These are phyloP conservation scores for Atta colombica DNA, from an alignment of 1,140 invertebrate genomes.

Conservation along the genomic window DNA sequence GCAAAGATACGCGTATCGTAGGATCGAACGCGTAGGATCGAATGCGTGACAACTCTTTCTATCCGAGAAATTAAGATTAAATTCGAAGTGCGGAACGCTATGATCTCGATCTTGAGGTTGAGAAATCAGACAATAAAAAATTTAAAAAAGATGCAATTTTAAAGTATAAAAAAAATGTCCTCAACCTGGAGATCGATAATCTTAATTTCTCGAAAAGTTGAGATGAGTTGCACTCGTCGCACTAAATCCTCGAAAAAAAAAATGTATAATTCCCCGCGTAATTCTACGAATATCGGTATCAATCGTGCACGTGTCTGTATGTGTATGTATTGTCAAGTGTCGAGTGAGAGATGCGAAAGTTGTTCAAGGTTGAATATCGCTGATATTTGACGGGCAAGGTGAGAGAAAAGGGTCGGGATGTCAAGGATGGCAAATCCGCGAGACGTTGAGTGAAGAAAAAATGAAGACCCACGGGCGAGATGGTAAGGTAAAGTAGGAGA, in stretches of 20 bases:
- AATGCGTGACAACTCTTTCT: background rate
- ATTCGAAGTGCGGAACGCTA: background rate
- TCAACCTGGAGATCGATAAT: background rate
- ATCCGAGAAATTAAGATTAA: constrained; percentile 10
- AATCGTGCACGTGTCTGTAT: constrained; percentile 14
- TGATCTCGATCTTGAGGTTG: background rate
- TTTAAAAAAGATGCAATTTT: background rate
- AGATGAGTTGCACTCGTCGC: background rate
- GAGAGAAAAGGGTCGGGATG: constrained; percentile 33
- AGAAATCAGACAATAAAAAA: background rate
- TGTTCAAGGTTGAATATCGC: constrained; percentile 33
- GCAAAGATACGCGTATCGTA: constrained; percentile 69
- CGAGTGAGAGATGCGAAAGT: background rate
- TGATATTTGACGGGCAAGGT: constrained; percentile 37
- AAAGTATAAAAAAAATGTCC: background rate
- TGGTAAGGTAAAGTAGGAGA: constrained; percentile 53
- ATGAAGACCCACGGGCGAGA: constrained; percentile 51
- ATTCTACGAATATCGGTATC: background rate
- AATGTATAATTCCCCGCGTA: background rate
- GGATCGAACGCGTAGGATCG: background rate
- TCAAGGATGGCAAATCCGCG: constrained; percentile 28
- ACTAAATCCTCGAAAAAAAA: background rate
- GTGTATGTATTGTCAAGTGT: background rate
- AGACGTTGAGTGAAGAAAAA: constrained; percentile 38
- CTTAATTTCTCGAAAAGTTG: constrained; percentile 20